phyloP scores from a whole-genome alignment of 2,888 invertebrate species.

The Carcina quercana region DNA sequence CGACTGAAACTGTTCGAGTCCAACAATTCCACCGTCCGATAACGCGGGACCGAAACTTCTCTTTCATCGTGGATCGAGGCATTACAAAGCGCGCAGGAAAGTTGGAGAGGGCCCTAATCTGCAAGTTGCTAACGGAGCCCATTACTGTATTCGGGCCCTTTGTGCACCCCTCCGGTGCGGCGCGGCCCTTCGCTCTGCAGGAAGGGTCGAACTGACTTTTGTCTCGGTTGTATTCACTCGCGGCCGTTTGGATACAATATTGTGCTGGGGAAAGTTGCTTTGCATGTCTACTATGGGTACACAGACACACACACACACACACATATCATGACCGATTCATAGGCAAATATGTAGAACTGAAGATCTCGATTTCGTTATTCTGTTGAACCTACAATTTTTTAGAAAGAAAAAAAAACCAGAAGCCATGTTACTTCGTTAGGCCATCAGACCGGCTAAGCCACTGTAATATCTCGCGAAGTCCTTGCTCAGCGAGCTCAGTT shows the following conservation, averaged over 20 bases:
- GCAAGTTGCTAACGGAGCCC: constrained; percentile 45
- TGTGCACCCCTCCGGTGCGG: constrained; percentile 57
- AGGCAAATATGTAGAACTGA: no score
- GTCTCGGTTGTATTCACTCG: constrained; percentile 37
- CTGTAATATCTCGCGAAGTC: constrained; percentile 36
- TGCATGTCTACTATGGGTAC: no score
- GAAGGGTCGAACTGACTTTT: constrained; percentile 53
- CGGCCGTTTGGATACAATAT: constrained; percentile 19
- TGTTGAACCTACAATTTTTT: no score
- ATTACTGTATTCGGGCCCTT: constrained; percentile 51
- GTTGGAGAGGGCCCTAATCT: constrained; percentile 45
- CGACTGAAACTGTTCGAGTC: background rate
- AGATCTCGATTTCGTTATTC: no score
- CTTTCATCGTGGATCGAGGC: constrained; percentile 25
- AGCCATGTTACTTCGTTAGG: constrained; percentile 20
- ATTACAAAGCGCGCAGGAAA: constrained; percentile 19
- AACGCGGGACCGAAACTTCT: constrained; percentile 22
- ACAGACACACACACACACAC: no score
- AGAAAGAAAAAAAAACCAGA: constrained; percentile 19
- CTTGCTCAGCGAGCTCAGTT: constrained; percentile 26
- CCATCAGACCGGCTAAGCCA: constrained; percentile 34
- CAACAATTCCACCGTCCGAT: constrained; percentile 5
- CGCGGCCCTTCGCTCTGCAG: constrained; percentile 30
- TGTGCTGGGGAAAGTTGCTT: no score
- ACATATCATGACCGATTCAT: no score